phyloP scores from a whole-genome alignment of 2,113 vertebrate genomes.

The Pomatorhinus ruficollis region DNA sequence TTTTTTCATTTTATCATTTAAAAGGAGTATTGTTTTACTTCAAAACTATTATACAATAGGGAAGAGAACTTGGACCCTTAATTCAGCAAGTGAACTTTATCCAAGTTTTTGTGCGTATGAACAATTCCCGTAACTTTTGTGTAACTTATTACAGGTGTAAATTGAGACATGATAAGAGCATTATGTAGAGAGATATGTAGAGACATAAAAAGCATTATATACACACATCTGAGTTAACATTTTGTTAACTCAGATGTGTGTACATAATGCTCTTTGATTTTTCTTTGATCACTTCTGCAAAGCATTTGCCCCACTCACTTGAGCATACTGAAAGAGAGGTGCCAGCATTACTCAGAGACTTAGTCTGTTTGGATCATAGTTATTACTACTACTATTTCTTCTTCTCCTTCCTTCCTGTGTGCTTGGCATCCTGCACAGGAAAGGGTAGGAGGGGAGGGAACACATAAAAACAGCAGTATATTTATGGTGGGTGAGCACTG shows the following conservation, averaged over 20 bases:
- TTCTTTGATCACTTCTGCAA: not conserved
- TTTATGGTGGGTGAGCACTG: not conserved
- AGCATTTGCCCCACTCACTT: not conserved
- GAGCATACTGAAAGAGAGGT: not conserved
- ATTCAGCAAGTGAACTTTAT: not conserved
- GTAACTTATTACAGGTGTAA: not conserved
- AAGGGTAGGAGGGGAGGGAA: not conserved
- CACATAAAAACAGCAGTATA: not conserved
- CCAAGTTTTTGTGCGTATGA: not conserved
- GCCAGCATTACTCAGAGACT: not conserved
- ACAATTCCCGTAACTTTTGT: not conserved
- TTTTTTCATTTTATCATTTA: slow-evolving; percentile 18
- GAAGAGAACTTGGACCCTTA: not conserved
- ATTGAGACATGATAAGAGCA: not conserved
- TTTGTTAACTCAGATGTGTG: not conserved
- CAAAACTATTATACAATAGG: not conserved
- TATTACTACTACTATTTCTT: not conserved
- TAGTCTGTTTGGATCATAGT: not conserved
- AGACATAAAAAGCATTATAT: no score
- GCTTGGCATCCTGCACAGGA: not conserved
- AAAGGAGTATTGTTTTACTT: slow-evolving; percentile 20
- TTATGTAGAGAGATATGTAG: no score
- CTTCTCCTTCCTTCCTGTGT: slow-evolving; percentile 10
- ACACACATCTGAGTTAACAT: not conserved
- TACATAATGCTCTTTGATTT: not conserved